phyloP scores from a whole-genome alignment of 2,888 invertebrate species.

The Pterostichus niger region DNA sequence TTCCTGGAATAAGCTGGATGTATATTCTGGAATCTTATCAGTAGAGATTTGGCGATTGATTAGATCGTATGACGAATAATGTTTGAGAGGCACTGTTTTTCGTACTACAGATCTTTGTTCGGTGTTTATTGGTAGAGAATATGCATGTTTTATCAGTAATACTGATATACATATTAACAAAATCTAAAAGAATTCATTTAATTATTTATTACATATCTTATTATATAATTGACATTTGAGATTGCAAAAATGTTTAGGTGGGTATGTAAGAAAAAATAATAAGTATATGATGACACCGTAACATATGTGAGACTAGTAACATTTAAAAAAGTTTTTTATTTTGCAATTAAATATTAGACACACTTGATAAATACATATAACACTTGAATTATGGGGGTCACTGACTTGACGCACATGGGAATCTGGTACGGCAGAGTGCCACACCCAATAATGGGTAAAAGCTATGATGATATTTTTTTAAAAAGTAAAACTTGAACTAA shows the following conservation, averaged over 20 bases:
- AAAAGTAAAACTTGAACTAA: no score
- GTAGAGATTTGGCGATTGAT: neutral
- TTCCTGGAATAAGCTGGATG: neutral
- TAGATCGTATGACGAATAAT: no score
- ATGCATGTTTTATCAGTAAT: neutral
- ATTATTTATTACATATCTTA: neutral
- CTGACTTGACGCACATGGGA: no score
- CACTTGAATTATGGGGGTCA: no score
- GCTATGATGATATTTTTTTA: no score
- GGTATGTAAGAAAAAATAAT: neutral
- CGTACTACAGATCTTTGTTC: no score
- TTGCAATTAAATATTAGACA: neutral
- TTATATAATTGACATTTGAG: slow-evolving; percentile 2
- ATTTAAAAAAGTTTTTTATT: neutral
- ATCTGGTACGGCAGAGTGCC: no score
- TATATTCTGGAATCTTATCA: neutral
- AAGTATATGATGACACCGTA: neutral
- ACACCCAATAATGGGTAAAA: no score
- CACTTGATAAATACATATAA: no score
- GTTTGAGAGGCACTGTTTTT: no score
- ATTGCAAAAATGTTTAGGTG: neutral
- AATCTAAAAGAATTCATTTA: neutral
- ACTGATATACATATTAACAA: neutral
- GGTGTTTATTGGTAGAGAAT: neutral
- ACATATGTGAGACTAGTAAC: neutral